A percentile compares a stretch with the other conserved stretches of the same genome.
phyloP scores from a whole-genome alignment of 1,140 invertebrate species.

The Brachionus rotundiformis region DNA sequence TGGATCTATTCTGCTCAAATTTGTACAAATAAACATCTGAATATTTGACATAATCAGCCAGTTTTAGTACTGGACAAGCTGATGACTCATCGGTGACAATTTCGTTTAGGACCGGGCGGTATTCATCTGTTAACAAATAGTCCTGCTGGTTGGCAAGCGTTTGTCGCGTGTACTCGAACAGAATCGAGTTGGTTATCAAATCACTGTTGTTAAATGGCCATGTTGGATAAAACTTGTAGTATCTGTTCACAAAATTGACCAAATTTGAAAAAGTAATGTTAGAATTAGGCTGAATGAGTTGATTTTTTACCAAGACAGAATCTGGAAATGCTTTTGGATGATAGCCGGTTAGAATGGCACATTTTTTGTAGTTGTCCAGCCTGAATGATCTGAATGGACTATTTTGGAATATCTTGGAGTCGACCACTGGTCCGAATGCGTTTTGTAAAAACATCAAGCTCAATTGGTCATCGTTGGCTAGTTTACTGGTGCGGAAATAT shows the following conservation, averaged over 20 bases:
- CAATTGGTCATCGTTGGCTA: not conserved
- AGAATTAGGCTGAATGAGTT: not conserved
- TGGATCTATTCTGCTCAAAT: not conserved
- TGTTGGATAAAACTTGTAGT: constrained; percentile 35
- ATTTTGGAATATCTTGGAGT: not conserved
- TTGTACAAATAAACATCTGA: not conserved
- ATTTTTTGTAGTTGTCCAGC: constrained; percentile 10
- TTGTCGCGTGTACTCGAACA: not conserved
- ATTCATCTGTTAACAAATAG: not conserved
- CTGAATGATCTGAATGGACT: constrained; percentile 38
- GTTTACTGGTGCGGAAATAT: not conserved
- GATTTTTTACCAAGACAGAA: not conserved
- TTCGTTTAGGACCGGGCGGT: not conserved
- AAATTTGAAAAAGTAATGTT: not conserved
- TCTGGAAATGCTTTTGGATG: not conserved
- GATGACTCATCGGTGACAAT: not conserved
- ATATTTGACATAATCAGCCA: not conserved
- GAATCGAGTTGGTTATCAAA: constrained; percentile 15
- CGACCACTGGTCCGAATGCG: constrained; percentile 29
- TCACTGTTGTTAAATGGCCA: constrained; percentile 19
- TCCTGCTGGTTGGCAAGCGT: not conserved
- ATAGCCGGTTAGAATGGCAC: not conserved
- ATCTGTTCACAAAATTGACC: not conserved
- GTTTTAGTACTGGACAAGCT: not conserved
- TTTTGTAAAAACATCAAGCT: not conserved